Base-by-base conservation (phyloP, 2,113 vertebrate species). In the Oreochromis niloticus region DNA sequence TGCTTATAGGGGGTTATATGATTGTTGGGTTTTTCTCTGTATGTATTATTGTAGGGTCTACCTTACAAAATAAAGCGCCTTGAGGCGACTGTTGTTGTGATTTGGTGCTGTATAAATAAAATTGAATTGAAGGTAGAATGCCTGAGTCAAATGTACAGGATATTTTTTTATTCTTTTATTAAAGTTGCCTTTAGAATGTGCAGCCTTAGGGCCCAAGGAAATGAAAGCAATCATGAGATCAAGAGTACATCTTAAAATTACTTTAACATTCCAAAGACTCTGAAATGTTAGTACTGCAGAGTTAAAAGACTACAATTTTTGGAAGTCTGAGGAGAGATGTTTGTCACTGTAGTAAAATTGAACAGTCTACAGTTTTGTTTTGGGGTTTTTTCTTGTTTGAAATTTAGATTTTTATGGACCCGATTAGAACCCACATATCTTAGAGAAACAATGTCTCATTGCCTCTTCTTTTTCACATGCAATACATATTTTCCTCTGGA, bases 201-300 rank as follows among this genome's bases (percentile, higher is more conserved):
- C 55, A 86, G 83, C 54, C 82, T 87, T 87, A 79, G 80, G 55
- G 83, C 85, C 4, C 16, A 94, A 96, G 96, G 94, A 96, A 96
- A 95, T 96, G 41, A 89, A 94, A 92, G 59, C n/a, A 24, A 36
- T 81, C 84, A 71, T 89, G 7, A 80, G 78, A 63, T 3, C 59
- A 81, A 81, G 82, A 84, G 86, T 78, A 27, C 19, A 9, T 22
- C 10, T 39, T 36, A 39, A 34, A 66, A 66, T 66, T 66, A 39
- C 61, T 66, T 66, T 66, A 5, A 66, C 61, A 39, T 66, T 66
- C 61, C 34, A 39, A 66, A n/a, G 34, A 39, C 61, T n/a, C 61
- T 66, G 61, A 66, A 63, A 63, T 36, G 59, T 63, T 63, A 85
- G 87, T 81, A 19, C 27, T 13, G 46, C 2, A 5, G 61, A 83